These are phyloP conservation scores for Eudorcas thomsonii DNA, from an alignment of 2,113 vertebrate species.

Conservation along the genomic window DNA sequence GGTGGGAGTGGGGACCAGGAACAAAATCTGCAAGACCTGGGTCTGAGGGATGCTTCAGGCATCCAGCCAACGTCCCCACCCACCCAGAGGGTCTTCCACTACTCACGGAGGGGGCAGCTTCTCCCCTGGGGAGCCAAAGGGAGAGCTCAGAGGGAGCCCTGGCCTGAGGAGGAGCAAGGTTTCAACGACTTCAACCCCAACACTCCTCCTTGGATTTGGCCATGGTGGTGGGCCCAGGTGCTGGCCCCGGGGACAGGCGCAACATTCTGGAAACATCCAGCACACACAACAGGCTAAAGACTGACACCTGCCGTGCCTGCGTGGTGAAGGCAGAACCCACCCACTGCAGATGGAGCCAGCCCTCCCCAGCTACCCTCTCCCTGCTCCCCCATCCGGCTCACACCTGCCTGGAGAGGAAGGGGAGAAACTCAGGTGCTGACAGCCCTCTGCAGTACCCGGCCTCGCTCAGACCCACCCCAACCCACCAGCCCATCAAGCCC, in stretches of 20 bases:
- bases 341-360: background rate
- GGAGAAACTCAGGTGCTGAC: background rate
- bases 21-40: no score
- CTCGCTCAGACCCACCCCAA: background rate
- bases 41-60: background rate
- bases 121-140: background rate
- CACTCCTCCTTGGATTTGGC: background rate
- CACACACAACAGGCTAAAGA: background rate
- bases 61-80: rapidly evolving
- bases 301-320: background rate
- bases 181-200: background rate
- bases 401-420: background rate
- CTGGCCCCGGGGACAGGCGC: background rate
- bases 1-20: background rate
- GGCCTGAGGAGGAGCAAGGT: background rate
- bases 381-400: background rate
- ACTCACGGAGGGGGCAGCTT: background rate
- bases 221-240: background rate
- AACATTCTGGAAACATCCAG: background rate
- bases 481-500: background rate
- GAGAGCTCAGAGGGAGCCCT: background rate
- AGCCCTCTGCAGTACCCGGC: no score
- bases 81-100: background rate
- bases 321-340: background rate
- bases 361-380: background rate